Conservation (phyloP, 2,888 invertebrate species). For the Tuta absoluta region DNA sequence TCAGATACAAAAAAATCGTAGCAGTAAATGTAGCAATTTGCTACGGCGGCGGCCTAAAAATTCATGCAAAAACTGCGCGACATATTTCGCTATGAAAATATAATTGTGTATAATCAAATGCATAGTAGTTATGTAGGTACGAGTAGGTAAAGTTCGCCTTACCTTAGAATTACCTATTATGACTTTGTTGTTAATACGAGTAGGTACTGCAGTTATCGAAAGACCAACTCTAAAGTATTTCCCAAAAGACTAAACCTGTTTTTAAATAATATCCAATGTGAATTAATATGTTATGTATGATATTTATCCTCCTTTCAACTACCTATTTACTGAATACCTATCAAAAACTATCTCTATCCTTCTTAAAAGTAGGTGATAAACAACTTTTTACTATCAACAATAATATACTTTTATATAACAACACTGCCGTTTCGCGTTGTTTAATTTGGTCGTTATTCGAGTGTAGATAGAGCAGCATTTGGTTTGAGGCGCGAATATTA, state of each 20-base stretch:
- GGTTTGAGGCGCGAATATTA: constrained; percentile 53
- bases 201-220: no score
- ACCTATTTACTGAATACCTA: neutral
- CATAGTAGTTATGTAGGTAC: no score
- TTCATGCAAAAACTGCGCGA: neutral
- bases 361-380: constrained; percentile 55
- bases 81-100: no score
- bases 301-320: neutral
- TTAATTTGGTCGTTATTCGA: constrained; percentile 42
- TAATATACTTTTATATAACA: constrained; percentile 73
- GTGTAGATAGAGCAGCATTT: constrained; percentile 45
- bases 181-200: no score
- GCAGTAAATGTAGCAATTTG: neutral
- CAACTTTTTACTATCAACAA: constrained; percentile 65
- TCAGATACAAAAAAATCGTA: neutral
- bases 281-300: neutral
- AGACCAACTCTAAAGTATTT: no score
- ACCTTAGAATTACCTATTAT: no score
- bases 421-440: constrained; percentile 37
- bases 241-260: no score
- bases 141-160: no score
- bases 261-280: no score
- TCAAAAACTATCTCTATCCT: constrained; percentile 10
- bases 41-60: neutral
- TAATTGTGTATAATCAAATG: no score